A percentile compares a stretch with the other conserved stretches of the same genome.
These are phyloP conservation scores for Myrmecophaga tridactyla DNA, from an alignment of 2,113 vertebrate genomes.

Conservation along the genomic window DNA sequence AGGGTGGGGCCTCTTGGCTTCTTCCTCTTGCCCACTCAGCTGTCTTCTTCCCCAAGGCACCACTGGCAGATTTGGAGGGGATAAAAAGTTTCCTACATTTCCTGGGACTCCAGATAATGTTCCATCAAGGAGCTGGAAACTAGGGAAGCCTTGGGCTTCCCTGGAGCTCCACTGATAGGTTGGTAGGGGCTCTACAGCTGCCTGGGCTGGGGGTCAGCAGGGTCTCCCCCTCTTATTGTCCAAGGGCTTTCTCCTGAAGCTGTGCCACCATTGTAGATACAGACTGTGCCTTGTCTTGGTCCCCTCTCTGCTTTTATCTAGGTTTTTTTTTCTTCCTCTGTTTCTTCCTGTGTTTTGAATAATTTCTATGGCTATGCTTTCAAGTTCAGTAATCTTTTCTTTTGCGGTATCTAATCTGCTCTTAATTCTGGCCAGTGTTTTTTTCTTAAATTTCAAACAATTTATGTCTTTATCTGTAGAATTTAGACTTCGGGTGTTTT, in stretches of 20 bases:
- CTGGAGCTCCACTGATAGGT: background rate
- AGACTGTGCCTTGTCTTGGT: background rate
- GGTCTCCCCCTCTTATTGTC: background rate
- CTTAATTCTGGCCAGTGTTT: too few species aligned
- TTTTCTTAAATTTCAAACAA: background rate
- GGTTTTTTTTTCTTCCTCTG: background rate
- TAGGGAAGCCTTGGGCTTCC: background rate
- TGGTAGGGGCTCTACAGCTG: too few species aligned
- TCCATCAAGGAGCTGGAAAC: too few species aligned
- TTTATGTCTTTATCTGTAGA: background rate
- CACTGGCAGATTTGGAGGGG: background rate
- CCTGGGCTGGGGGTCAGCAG: background rate
- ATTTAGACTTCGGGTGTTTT: too few species aligned
- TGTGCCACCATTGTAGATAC: rapidly evolving
- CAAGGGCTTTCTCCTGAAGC: background rate
- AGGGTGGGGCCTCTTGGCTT: background rate
- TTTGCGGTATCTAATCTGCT: too few species aligned
- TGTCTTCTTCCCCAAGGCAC: background rate
- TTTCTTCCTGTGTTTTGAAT: background rate
- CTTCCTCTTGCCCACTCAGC: background rate
- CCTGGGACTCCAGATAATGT: background rate
- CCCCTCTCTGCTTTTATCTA: background rate
- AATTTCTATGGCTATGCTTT: background rate
- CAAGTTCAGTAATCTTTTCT: background rate
- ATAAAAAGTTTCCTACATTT: background rate